Evolutionary conservation across 2,888 invertebrate genomes (phyloP).

Genomic region (Microchrysa polita): DNA sequence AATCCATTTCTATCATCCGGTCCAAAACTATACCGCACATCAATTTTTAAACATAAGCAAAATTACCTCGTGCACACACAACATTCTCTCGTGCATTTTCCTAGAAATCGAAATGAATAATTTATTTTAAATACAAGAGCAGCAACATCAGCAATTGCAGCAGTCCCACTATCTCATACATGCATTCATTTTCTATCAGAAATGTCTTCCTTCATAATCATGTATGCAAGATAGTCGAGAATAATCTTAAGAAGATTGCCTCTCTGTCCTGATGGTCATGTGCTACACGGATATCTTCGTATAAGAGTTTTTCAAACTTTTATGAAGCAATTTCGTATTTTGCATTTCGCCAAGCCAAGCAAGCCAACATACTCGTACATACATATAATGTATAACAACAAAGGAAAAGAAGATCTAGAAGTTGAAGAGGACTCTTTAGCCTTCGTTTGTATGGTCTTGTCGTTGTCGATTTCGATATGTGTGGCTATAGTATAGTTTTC

Average conservation of each 20-base stretch:
- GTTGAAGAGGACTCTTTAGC: too few relatives aligned
- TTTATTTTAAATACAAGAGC: conserved; percentile 35
- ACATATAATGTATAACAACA: too few relatives aligned
- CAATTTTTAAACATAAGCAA: too few relatives aligned
- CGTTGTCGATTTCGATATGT: conserved; percentile 21
- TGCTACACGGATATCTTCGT: conserved; percentile 26
- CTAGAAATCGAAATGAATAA: conserved; percentile 43
- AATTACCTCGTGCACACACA: background rate
- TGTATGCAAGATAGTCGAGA: conserved; percentile 16
- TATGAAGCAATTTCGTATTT: conserved; percentile 41
- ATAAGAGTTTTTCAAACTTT: conserved; percentile 39
- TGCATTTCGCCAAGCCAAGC: conserved; percentile 20
- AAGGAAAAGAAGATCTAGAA: too few relatives aligned
- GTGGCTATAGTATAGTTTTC: background rate
- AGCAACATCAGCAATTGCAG: too few relatives aligned
- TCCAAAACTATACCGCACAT: too few relatives aligned
- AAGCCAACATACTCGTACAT: conserved; percentile 17
- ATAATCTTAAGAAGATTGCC: conserved; percentile 36
- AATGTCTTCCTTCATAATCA: conserved; percentile 19
- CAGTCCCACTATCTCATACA: conserved; percentile 29
- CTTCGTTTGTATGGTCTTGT: background rate
- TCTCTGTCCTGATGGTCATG: conserved; percentile 21
- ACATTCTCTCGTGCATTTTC: conserved; percentile 18
- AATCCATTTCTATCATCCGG: too few relatives aligned
- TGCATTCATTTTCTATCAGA: conserved; percentile 38